Conservation (phyloP, 2,888 invertebrate species). For the Leucoptera coffeella region DNA sequence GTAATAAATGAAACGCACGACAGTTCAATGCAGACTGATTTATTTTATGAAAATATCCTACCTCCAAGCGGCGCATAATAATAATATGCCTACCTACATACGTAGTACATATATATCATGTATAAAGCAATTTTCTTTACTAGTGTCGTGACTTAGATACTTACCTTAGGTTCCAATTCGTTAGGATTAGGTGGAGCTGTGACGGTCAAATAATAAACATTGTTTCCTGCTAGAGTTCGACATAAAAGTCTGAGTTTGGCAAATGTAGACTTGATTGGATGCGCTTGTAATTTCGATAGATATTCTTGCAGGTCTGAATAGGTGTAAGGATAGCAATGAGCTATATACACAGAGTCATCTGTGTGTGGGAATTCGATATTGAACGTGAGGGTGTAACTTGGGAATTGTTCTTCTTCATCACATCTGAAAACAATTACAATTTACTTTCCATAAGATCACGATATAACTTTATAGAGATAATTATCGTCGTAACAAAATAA, state of each 20-base stretch:
- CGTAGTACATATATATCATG: no score
- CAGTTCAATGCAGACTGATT: no score
- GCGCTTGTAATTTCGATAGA: constrained; percentile 66
- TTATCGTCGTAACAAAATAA: constrained; percentile 3
- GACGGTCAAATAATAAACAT: constrained; percentile 87
- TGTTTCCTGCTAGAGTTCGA: constrained; percentile 80
- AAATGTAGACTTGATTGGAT: constrained; percentile 79
- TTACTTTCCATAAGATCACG: no score
- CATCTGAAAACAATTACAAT: constrained; percentile 27
- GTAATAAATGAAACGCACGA: no score
- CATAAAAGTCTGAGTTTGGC: constrained; percentile 76
- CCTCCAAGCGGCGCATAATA: no score
- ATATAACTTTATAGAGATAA: neutral
- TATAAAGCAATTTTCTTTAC: no score
- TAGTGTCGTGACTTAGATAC: no score
- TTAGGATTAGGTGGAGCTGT: constrained; percentile 62
- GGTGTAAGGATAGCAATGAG: constrained; percentile 93
- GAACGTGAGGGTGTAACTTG: constrained; percentile 84
- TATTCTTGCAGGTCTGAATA: constrained; percentile 83
- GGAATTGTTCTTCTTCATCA: constrained; percentile 68
- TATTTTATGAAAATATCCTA: no score
- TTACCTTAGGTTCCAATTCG: constrained; percentile 34
- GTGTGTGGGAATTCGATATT: constrained; percentile 84
- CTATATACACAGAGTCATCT: constrained; percentile 82
- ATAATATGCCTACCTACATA: no score